Conservation (phyloP, 2,113 vertebrate species). For the Callopanchax toddi region DNA sequence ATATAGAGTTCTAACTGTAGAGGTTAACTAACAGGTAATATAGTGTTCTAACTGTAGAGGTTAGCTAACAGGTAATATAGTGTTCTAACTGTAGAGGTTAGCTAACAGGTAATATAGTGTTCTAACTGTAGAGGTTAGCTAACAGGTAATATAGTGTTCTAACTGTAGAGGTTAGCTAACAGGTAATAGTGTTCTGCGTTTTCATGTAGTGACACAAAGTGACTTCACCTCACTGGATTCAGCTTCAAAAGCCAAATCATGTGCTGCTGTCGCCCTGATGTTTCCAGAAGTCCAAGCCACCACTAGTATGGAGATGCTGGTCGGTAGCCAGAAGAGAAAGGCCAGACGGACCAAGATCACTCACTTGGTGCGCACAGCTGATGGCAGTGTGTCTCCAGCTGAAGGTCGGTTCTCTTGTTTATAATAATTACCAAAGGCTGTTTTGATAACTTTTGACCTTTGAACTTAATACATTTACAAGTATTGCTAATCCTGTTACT, state of each 20-base stretch:
- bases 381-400: constrained; percentile 90
- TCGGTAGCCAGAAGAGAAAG: constrained; percentile 99
- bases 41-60: too few species aligned
- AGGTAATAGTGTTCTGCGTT: constrained; percentile 39
- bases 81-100: too few species aligned
- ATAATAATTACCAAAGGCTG: too few species aligned
- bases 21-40: too few species aligned
- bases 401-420: constrained; percentile 81
- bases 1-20: too few species aligned
- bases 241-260: constrained; percentile 82
- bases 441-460: too few species aligned
- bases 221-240: constrained; percentile 81
- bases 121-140: too few species aligned
- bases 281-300: constrained; percentile 82
- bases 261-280: constrained; percentile 74
- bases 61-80: too few species aligned
- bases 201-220: constrained; percentile 83
- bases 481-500: too few species aligned
- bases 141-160: too few species aligned
- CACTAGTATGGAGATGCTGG: constrained; percentile 87
- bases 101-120: too few species aligned
- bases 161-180: not conserved
- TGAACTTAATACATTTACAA: too few species aligned
- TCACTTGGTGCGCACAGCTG: constrained; percentile 92
- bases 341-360: constrained; percentile 98